phyloP scores from a whole-genome alignment of 1,140 invertebrate genomes.

The Aphelenchoides besseyi region DNA sequence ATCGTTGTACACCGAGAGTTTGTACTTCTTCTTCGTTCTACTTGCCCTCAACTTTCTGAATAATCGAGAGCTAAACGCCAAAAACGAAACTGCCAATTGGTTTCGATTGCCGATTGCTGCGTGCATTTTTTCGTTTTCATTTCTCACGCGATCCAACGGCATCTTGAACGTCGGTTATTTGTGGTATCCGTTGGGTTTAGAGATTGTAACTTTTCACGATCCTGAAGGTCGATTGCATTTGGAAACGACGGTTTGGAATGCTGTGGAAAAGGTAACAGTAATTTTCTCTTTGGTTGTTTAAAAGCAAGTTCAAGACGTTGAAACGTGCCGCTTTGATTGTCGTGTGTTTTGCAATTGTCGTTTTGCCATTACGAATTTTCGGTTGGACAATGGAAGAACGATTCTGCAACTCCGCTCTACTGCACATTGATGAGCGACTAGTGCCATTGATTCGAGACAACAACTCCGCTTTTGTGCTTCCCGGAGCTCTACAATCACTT shows the following conservation, averaged over 20 bases:
- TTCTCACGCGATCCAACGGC: constrained; percentile 49
- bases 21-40: constrained; percentile 43
- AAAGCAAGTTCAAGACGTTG: constrained; percentile 23
- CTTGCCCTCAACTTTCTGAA: constrained; percentile 21
- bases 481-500: constrained; percentile 38
- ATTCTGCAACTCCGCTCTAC: constrained; percentile 36
- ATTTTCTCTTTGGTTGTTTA: not conserved
- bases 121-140: constrained; percentile 46
- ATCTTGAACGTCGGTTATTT: constrained; percentile 45
- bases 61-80: not conserved
- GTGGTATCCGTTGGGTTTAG: constrained; percentile 31
- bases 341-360: constrained; percentile 39
- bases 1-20: constrained; percentile 43
- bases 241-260: constrained; percentile 20
- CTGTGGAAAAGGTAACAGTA: not conserved
- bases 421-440: constrained; percentile 7
- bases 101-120: constrained; percentile 30
- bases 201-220: constrained; percentile 10
- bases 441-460: constrained; percentile 14
- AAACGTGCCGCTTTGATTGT: constrained; percentile 28
- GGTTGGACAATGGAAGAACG: constrained; percentile 39
- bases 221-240: constrained; percentile 26
- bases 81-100: not conserved
- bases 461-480: constrained; percentile 30
- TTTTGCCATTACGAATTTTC: constrained; percentile 44